Percentiles rank a stretch among this genome's conserved stretches.
Evolutionary conservation across 2,888 invertebrate genomes (phyloP).

Genomic region (Ormyrus thymus): DNA sequence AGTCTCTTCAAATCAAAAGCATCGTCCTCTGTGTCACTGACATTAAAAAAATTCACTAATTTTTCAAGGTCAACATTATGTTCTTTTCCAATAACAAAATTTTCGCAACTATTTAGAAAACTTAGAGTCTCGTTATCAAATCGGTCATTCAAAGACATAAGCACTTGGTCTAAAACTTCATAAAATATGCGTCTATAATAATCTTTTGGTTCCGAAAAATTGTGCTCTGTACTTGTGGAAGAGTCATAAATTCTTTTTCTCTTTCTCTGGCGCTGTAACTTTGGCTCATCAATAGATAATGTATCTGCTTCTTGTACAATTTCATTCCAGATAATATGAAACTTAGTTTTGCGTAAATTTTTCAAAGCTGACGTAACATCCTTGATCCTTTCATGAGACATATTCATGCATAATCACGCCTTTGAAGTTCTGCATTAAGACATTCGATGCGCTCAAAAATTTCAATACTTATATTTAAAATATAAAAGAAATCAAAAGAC

Average conservation of each 20-base stretch:
- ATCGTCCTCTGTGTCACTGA: neutral
- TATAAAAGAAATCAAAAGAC: neutral
- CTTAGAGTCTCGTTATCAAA: neutral
- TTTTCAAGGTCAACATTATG: neutral
- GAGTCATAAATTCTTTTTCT: neutral
- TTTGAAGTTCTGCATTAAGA: neutral
- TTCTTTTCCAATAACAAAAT: neutral
- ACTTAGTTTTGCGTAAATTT: neutral
- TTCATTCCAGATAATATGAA: neutral
- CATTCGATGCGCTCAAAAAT: neutral
- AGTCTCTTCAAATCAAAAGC: neutral
- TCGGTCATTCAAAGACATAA: neutral
- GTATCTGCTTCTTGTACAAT: neutral
- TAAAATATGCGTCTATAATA: neutral
- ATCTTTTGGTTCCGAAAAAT: neutral
- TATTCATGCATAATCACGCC: neutral
- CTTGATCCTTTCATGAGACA: neutral
- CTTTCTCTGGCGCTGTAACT: constrained; percentile 1
- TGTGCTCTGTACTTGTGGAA: neutral
- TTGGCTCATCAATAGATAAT: neutral
- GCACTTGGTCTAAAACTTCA: neutral
- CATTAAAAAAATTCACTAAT: neutral
- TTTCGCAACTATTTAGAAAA: neutral
- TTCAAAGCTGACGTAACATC: neutral
- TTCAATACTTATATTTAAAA: neutral